Conservation (phyloP, 2,888 invertebrate species). For the Nemotelus pantherinus region DNA sequence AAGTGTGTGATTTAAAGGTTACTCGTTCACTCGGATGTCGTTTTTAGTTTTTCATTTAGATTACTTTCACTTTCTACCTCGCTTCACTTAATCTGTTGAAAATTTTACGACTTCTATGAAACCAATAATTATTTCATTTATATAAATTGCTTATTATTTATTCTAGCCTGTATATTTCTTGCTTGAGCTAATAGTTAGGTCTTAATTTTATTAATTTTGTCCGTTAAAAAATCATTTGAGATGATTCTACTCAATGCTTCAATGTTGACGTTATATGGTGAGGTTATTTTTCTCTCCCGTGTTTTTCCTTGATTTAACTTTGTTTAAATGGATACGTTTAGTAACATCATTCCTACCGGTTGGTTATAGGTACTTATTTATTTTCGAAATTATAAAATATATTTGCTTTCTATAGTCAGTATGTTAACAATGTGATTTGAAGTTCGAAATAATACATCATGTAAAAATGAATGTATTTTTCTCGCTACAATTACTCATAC, state of each 20-base stretch:
- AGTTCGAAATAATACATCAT: constrained; percentile 36
- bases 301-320: not conserved
- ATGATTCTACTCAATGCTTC: too few relatives aligned
- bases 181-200: not conserved
- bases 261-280: not conserved
- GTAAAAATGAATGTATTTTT: constrained; percentile 32
- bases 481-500: constrained; percentile 6
- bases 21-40: constrained; percentile 25
- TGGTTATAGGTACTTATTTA: constrained; percentile 1
- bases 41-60: constrained; percentile 12
- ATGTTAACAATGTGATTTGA: constrained; percentile 40
- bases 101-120: constrained; percentile 66
- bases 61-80: not conserved
- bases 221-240: too few relatives aligned
- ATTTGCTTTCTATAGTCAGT: not conserved
- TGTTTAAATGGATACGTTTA: constrained; percentile 15
- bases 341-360: constrained; percentile 13
- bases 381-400: constrained; percentile 31
- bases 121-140: constrained; percentile 63
- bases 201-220: too few relatives aligned
- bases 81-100: constrained; percentile 46
- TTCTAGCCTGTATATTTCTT: constrained; percentile 46
- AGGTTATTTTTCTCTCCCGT: not conserved
- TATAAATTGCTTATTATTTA: constrained; percentile 49
- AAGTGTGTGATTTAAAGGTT: not conserved